These are phyloP conservation scores for Synanthedon vespiformis DNA, from an alignment of 2,888 invertebrate species.

Conservation along the genomic window DNA sequence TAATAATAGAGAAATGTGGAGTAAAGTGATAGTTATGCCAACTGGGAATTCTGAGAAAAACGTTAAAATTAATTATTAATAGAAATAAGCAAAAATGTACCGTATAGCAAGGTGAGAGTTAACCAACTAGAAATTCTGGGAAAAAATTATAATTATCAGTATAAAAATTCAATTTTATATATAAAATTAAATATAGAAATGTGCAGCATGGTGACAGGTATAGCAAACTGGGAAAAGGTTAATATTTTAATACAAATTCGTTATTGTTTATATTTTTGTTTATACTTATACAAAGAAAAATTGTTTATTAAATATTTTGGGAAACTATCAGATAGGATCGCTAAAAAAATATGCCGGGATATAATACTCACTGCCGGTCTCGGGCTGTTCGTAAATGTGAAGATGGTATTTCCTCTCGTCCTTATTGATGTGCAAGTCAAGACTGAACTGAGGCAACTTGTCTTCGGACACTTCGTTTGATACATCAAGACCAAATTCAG, in stretches of 20 bases:
- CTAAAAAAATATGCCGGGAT: background rate
- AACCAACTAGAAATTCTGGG: conserved; percentile 46
- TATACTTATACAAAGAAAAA: background rate
- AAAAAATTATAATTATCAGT: too few species aligned
- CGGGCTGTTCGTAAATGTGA: conserved; percentile 74
- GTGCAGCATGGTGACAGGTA: conserved; percentile 75
- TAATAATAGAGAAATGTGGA: conserved; percentile 41
- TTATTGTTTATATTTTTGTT: too few species aligned
- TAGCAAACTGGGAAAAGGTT: conserved; percentile 27
- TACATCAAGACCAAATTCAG: conserved; percentile 79
- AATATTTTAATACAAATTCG: too few species aligned
- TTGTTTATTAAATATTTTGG: background rate
- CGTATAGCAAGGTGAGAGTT: conserved; percentile 76
- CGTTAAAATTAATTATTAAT: background rate
- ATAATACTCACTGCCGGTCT: conserved; percentile 67
- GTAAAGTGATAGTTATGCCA: conserved; percentile 74
- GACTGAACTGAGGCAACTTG: conserved; percentile 72
- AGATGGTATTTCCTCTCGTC: conserved; percentile 80
- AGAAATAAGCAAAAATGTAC: too few species aligned
- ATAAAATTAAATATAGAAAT: conserved; percentile 12
- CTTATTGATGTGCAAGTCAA: conserved; percentile 79
- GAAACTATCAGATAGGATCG: background rate
- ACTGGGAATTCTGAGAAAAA: conserved; percentile 22
- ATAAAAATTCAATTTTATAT: too few species aligned
- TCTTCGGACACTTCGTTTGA: conserved; percentile 72